Percentiles rank a stretch among this genome's conserved stretches.
Conservation (phyloP, 1,140 invertebrate genomes). For the Ylistrum balloti region DNA sequence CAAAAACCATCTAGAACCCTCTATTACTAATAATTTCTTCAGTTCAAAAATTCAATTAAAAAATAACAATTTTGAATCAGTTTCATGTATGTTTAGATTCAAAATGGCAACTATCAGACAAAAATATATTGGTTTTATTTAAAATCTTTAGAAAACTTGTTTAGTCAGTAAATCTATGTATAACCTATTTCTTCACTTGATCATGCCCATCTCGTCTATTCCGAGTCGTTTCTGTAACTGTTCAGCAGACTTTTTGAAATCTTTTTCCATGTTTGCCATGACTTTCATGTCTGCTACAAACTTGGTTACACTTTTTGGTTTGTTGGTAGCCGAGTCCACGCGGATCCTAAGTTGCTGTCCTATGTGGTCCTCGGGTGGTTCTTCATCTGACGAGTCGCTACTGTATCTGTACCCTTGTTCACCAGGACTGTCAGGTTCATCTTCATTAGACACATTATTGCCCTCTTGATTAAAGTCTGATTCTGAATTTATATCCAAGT, state of each 20-base stretch:
- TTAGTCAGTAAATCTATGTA: too few species aligned
- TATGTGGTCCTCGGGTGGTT: slow-evolving; percentile 42
- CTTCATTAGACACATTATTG: neutral
- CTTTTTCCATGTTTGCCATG: slow-evolving; percentile 61
- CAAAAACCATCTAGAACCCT: too few species aligned
- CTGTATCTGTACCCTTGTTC: neutral
- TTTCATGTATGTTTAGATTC: too few species aligned
- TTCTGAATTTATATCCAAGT: slow-evolving; percentile 28
- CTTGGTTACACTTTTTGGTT: slow-evolving; percentile 57
- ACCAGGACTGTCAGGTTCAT: neutral
- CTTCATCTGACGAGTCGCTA: neutral
- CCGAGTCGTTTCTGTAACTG: slow-evolving; percentile 58
- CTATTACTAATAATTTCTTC: too few species aligned
- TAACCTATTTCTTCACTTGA: neutral
- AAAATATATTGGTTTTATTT: too few species aligned
- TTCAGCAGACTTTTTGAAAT: slow-evolving; percentile 57
- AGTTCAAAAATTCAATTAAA: too few species aligned
- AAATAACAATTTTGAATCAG: too few species aligned
- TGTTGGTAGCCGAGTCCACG: slow-evolving; percentile 47
- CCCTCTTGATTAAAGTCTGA: slow-evolving; percentile 13
- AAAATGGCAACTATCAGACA: too few species aligned
- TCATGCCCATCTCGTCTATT: slow-evolving; percentile 54
- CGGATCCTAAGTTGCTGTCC: slow-evolving; percentile 47
- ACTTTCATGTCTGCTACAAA: slow-evolving; percentile 57
- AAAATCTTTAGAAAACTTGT: too few species aligned